Conservation (phyloP, 2,797 vertebrate genomes). For the Ctenochaetus hawaiiensis region DNA sequence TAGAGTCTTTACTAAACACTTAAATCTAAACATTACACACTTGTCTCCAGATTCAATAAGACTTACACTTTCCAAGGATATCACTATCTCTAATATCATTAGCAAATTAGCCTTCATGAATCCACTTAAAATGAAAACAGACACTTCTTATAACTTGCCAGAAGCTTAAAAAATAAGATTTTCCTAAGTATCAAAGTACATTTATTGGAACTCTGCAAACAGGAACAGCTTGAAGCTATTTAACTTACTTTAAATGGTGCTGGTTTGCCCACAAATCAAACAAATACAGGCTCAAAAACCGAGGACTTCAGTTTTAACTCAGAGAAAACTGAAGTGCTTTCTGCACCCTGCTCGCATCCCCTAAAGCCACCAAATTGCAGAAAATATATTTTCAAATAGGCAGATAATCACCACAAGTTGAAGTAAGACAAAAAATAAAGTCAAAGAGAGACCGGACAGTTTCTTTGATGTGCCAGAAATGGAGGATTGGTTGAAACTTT, state of each 20-base stretch:
- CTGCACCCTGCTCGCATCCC: no score
- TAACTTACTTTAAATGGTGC: neutral
- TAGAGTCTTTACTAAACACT: neutral
- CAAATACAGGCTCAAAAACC: neutral
- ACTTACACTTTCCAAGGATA: neutral
- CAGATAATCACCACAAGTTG: no score
- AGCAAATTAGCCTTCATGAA: neutral
- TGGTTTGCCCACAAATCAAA: neutral
- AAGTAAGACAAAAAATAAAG: no score
- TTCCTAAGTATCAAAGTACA: neutral
- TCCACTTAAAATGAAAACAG: neutral
- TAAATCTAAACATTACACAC: neutral
- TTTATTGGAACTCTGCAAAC: neutral
- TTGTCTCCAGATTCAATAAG: neutral
- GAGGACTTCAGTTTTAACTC: no score
- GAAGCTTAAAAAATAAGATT: no score
- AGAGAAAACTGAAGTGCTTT: no score
- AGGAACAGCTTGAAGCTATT: neutral
- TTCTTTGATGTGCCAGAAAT: no score
- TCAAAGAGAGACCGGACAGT: no score
- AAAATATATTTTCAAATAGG: no score
- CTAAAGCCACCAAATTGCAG: no score
- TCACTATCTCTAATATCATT: neutral
- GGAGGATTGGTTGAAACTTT: no score
- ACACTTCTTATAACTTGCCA: neutral